These are phyloP conservation scores for Euleptes europaea DNA, from an alignment of 2,113 vertebrate species.

Conservation along the genomic window DNA sequence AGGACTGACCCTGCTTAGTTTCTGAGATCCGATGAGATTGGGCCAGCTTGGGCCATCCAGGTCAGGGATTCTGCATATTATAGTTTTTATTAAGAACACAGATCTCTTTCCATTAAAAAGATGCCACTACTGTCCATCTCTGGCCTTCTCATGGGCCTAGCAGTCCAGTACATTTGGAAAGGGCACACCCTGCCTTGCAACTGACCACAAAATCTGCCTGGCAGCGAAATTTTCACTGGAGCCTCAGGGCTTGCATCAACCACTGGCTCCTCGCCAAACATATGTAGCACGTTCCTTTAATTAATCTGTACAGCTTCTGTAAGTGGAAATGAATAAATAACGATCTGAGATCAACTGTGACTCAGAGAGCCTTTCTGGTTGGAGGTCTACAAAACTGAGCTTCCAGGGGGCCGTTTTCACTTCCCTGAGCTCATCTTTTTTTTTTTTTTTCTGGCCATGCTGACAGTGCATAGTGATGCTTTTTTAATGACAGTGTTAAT, in stretches of 20 bases:
- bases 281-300: not conserved
- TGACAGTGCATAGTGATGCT: not conserved
- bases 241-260: not conserved
- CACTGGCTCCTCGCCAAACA: not conserved
- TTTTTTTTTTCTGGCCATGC: no score
- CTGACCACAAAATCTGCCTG: not conserved
- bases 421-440: not conserved
- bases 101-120: not conserved
- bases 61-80: not conserved
- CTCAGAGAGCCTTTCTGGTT: not conserved
- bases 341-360: not conserved
- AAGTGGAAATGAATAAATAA: constrained; percentile 21
- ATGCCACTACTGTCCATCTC: not conserved
- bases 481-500: not conserved
- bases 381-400: not conserved
- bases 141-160: not conserved
- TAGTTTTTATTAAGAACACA: not conserved
- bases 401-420: not conserved
- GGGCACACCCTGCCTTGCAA: not conserved
- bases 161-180: no score
- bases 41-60: not conserved
- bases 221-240: not conserved
- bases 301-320: constrained; percentile 1
- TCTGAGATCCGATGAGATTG: no score
- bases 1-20: no score